Conservation (phyloP, 1,140 invertebrate genomes). For the Brachionus plicatilis region DNA sequence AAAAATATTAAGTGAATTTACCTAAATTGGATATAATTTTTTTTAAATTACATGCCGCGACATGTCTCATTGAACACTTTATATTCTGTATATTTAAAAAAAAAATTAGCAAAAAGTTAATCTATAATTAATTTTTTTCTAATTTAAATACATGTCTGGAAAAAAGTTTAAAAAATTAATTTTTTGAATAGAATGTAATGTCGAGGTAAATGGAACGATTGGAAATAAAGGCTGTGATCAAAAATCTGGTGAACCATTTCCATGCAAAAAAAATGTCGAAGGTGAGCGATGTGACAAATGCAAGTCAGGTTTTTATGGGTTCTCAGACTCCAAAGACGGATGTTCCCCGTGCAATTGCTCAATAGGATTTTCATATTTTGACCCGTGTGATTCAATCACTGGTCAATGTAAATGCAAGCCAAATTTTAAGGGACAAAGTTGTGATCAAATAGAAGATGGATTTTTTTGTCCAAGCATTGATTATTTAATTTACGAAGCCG, state of each 20-base stretch:
- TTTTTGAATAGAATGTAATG: constrained; percentile 86
- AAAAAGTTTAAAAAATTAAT: constrained; percentile 77
- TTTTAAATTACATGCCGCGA: too few species aligned
- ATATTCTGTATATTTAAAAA: constrained; percentile 89
- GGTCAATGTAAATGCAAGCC: constrained; percentile 88
- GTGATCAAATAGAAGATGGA: constrained; percentile 60
- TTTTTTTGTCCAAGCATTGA: constrained; percentile 25
- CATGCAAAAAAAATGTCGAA: constrained; percentile 73
- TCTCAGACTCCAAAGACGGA: constrained; percentile 69
- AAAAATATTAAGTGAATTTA: too few species aligned
- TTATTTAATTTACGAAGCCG: constrained; percentile 8
- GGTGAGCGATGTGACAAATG: constrained; percentile 78
- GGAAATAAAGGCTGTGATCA: background rate
- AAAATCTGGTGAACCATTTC: constrained; percentile 64
- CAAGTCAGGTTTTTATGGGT: constrained; percentile 86
- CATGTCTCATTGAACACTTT: too few species aligned
- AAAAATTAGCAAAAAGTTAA: constrained; percentile 63
- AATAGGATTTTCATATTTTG: constrained; percentile 73
- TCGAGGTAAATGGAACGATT: background rate
- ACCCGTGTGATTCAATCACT: constrained; percentile 75
- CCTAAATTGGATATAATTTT: too few species aligned
- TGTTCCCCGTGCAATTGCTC: constrained; percentile 84
- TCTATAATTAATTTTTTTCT: background rate
- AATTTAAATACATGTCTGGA: constrained; percentile 55
- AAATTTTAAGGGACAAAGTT: constrained; percentile 80